Percentiles rank a stretch among this genome's conserved stretches.
phyloP scores from a whole-genome alignment of 1,140 invertebrate genomes.

The Drosophila rufa region DNA sequence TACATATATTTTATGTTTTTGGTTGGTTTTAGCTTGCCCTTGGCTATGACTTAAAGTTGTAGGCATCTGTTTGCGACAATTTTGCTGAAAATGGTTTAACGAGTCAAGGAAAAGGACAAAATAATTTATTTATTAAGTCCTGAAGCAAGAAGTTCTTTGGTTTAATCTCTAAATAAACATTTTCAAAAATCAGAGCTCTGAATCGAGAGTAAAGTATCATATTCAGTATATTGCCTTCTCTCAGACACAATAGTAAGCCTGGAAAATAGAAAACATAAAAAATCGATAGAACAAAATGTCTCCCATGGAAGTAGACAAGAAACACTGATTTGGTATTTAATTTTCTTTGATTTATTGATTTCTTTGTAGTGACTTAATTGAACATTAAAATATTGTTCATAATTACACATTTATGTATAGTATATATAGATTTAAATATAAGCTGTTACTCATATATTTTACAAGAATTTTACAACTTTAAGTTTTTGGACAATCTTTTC shows the following conservation, averaged over 20 bases:
- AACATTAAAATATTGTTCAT: conserved; percentile 80
- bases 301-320: not conserved
- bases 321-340: conserved; percentile 49
- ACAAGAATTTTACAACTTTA: conserved; percentile 81
- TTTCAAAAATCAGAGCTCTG: too few relatives aligned
- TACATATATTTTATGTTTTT: conserved; percentile 25
- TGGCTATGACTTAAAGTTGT: conserved; percentile 47
- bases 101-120: not conserved
- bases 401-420: conserved; percentile 72
- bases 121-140: conserved; percentile 6
- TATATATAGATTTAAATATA: conserved; percentile 51
- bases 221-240: too few relatives aligned
- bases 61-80: conserved; percentile 29
- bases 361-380: conserved; percentile 79
- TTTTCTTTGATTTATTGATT: conserved; percentile 80
- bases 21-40: conserved; percentile 33
- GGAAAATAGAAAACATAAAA: too few relatives aligned
- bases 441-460: conserved; percentile 56
- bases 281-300: too few relatives aligned
- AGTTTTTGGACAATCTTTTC: conserved; percentile 84
- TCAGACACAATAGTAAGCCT: too few relatives aligned
- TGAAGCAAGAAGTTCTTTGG: not conserved
- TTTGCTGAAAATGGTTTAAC: not conserved
- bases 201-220: too few relatives aligned
- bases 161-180: not conserved